Percentiles rank a stretch among this genome's conserved stretches.
These are phyloP conservation scores for Bemisia tabaci DNA, from an alignment of 1,140 invertebrate species.

Conservation along the genomic window DNA sequence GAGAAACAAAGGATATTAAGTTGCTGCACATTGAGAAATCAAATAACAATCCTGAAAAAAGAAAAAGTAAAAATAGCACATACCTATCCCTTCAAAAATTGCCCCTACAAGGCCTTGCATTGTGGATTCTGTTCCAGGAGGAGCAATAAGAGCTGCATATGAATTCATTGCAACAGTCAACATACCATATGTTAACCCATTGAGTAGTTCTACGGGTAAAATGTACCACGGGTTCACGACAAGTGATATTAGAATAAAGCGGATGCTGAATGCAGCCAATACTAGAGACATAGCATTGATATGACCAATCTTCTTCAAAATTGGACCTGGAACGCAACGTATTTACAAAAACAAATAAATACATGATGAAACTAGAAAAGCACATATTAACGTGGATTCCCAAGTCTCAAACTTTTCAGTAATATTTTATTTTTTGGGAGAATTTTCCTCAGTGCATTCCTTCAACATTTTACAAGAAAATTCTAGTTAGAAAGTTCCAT, in stretches of 20 bases:
- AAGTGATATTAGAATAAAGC: conserved; percentile 71
- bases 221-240: conserved; percentile 66
- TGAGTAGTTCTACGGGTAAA: conserved; percentile 68
- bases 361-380: too few relatives aligned
- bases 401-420: too few relatives aligned
- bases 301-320: conserved; percentile 71
- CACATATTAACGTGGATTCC: too few relatives aligned
- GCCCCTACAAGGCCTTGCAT: conserved; percentile 73
- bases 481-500: too few relatives aligned
- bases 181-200: conserved; percentile 79
- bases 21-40: too few relatives aligned
- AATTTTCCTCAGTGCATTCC: too few relatives aligned
- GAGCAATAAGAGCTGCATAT: conserved; percentile 70
- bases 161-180: conserved; percentile 80
- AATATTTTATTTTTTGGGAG: too few relatives aligned
- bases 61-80: background rate
- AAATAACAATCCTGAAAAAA: background rate
- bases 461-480: too few relatives aligned
- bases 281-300: conserved; percentile 67
- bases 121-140: conserved; percentile 71
- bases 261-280: conserved; percentile 51
- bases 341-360: too few relatives aligned
- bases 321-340: conserved; percentile 63
- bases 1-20: too few relatives aligned
- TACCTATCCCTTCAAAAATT: conserved; percentile 69